These are phyloP conservation scores for Alectura lathami DNA, from an alignment of 2,113 vertebrate species.

Conservation along the genomic window DNA sequence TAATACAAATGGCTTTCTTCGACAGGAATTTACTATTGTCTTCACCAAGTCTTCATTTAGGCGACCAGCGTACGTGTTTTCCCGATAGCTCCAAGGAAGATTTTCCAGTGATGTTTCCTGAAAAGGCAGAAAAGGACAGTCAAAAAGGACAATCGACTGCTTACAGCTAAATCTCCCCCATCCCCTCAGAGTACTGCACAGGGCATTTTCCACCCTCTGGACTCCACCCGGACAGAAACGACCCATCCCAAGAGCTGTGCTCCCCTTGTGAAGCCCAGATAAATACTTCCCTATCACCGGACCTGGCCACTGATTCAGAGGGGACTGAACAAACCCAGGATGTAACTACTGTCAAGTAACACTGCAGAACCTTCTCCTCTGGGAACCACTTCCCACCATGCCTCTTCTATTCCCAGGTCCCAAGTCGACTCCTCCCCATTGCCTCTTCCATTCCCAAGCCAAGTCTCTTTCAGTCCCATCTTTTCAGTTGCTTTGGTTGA, in stretches of 20 bases:
- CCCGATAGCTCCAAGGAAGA: slow-evolving; percentile 79
- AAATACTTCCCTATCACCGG: neutral
- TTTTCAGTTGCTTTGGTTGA: no score
- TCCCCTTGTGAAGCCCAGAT: neutral
- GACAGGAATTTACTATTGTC: slow-evolving; percentile 66
- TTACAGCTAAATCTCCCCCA: neutral
- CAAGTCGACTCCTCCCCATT: neutral
- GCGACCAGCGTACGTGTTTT: slow-evolving; percentile 67
- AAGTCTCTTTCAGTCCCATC: neutral
- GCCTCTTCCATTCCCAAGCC: slow-evolving; percentile 8
- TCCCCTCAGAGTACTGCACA: neutral
- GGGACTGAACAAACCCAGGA: neutral
- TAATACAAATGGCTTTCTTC: slow-evolving; percentile 73
- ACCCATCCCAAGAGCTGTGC: neutral
- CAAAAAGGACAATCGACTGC: neutral
- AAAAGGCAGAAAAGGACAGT: neutral
- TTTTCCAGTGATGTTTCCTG: slow-evolving; percentile 75
- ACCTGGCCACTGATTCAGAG: neutral
- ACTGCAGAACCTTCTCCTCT: neutral
- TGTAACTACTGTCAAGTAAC: neutral
- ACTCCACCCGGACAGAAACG: neutral
- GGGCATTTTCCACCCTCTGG: neutral
- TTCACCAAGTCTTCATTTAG: slow-evolving; percentile 63
- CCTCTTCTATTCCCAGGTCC: neutral
- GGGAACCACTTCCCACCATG: neutral